Percentiles rank a stretch among this genome's conserved stretches.
phyloP scores from a whole-genome alignment of 2,888 invertebrate species.

The Plagiodera versicolora region DNA sequence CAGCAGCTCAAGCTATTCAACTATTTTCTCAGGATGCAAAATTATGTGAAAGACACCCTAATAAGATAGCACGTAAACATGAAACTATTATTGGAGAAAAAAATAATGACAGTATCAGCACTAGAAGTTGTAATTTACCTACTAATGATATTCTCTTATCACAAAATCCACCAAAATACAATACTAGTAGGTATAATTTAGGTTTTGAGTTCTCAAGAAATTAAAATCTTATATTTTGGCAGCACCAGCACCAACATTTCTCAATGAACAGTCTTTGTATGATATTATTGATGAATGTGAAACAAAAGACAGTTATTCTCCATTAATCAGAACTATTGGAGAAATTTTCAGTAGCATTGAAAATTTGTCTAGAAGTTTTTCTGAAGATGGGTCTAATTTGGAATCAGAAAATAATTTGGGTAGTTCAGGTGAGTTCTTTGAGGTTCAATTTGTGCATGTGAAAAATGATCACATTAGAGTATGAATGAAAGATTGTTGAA shows the following conservation, averaged over 20 bases:
- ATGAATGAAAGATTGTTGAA: too few relatives aligned
- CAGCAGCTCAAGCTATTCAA: slow-evolving; percentile 86
- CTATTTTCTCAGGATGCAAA: slow-evolving; percentile 82
- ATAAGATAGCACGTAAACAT: slow-evolving; percentile 70
- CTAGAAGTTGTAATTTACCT: slow-evolving; percentile 30
- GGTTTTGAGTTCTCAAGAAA: not conserved
- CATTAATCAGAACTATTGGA: slow-evolving; percentile 74
- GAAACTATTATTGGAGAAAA: slow-evolving; percentile 28
- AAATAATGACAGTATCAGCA: slow-evolving; percentile 21
- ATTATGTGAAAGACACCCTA: slow-evolving; percentile 76
- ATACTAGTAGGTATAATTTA: slow-evolving; percentile 29
- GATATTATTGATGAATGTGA: slow-evolving; percentile 77
- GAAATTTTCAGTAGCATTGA: slow-evolving; percentile 74
- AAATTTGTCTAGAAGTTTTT: slow-evolving; percentile 74
- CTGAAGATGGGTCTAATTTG: slow-evolving; percentile 47
- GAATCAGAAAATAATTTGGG: slow-evolving; percentile 28
- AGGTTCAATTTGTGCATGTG: not conserved
- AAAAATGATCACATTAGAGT: too few relatives aligned
- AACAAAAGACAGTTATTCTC: slow-evolving; percentile 67
- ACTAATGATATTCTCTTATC: slow-evolving; percentile 43
- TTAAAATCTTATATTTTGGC: slow-evolving; percentile 19
- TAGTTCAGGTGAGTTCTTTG: slow-evolving; percentile 31
- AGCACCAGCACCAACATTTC: slow-evolving; percentile 55
- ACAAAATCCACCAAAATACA: slow-evolving; percentile 34
- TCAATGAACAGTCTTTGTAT: slow-evolving; percentile 77